phyloP scores from a whole-genome alignment of 2,113 vertebrate genomes.

The Salvelinus fontinalis region DNA sequence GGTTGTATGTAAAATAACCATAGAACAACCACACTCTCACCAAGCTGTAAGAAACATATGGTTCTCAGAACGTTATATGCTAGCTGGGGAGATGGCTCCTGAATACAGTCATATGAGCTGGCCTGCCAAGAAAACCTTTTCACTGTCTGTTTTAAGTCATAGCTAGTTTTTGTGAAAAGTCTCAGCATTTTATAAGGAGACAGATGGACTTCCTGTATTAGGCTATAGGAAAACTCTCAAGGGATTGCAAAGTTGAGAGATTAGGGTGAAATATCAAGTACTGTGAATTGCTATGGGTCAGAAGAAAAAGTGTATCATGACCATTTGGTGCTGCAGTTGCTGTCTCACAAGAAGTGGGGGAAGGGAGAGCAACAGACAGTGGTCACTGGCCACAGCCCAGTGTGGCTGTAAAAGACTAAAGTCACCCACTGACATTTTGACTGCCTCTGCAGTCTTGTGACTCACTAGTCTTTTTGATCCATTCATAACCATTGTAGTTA shows the following conservation, averaged over 20 bases:
- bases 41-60: too few species aligned
- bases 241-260: not conserved
- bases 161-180: too few species aligned
- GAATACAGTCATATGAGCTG: slow-evolving; percentile 17
- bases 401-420: slow-evolving; percentile 11
- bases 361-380: not conserved
- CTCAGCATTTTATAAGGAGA: too few species aligned
- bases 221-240: too few species aligned
- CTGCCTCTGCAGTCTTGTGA: slow-evolving; percentile 1
- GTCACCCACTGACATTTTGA: slow-evolving; percentile 9
- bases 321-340: slow-evolving; percentile 1
- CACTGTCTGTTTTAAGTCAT: too few species aligned
- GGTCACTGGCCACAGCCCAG: not conserved
- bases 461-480: slow-evolving; percentile 9
- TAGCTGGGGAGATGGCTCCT: not conserved
- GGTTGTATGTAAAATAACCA: too few species aligned
- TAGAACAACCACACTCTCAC: too few species aligned
- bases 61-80: too few species aligned
- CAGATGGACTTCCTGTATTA: not conserved
- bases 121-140: not conserved
- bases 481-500: not conserved
- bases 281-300: not conserved
- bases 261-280: not conserved
- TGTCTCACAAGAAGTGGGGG: not conserved
- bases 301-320: not conserved